These are phyloP conservation scores for Campopleginae sp. DNA, from an alignment of 2,888 invertebrate genomes.

Conservation along the genomic window DNA sequence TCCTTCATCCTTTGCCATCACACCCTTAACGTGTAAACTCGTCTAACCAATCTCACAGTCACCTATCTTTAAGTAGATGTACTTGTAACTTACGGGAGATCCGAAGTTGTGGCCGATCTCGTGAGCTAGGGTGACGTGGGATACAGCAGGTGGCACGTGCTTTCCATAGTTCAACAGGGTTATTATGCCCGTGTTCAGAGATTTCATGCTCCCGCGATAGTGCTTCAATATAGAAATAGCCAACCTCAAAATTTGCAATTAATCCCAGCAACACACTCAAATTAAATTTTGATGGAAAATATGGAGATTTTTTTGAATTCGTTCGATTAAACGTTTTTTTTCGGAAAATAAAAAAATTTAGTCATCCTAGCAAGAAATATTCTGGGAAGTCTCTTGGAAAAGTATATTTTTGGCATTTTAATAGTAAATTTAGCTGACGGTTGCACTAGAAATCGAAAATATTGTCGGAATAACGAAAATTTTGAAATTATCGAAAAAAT, in stretches of 20 bases:
- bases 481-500: too few species aligned
- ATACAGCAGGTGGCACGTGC: slow-evolving; percentile 97
- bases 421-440: too few species aligned
- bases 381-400: too few species aligned
- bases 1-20: slow-evolving; percentile 6
- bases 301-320: too few species aligned
- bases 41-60: slow-evolving; percentile 51
- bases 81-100: slow-evolving; percentile 90
- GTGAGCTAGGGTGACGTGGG: slow-evolving; percentile 97
- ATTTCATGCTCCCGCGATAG: slow-evolving; percentile 95
- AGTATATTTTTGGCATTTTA: too few species aligned
- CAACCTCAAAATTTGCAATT: slow-evolving; percentile 20
- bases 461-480: too few species aligned
- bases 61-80: slow-evolving; percentile 65
- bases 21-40: slow-evolving; percentile 43
- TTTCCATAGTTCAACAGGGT: slow-evolving; percentile 99
- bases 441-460: too few species aligned
- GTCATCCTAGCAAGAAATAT: too few species aligned
- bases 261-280: not conserved
- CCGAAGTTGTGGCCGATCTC: slow-evolving; percentile 99
- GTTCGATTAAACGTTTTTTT: too few species aligned
- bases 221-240: slow-evolving; percentile 87
- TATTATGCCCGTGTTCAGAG: slow-evolving; percentile 98
- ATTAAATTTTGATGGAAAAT: too few species aligned
- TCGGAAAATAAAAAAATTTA: too few species aligned